Evolutionary conservation across 2,797 vertebrate species (phyloP).

Genomic region (Coluber constrictor): DNA sequence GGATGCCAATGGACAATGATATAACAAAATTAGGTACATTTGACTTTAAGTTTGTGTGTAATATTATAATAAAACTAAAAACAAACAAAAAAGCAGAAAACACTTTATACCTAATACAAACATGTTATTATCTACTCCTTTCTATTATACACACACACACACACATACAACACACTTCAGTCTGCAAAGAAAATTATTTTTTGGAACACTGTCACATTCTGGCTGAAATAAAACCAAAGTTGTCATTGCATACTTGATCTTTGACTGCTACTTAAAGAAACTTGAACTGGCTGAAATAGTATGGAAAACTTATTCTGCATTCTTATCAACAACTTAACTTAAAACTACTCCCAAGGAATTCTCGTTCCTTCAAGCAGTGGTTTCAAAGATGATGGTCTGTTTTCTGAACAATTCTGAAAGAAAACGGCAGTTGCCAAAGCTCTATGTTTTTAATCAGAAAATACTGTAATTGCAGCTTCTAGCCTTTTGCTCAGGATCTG

Average conservation of each 20-base stretch:
- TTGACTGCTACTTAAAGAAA: background rate
- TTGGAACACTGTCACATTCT: background rate
- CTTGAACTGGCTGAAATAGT: background rate
- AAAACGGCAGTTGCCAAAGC: background rate
- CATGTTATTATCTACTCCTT: background rate
- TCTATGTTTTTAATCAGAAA: background rate
- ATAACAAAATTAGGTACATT: background rate
- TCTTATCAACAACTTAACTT: background rate
- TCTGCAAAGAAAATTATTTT: background rate
- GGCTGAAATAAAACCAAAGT: background rate
- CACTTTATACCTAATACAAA: background rate
- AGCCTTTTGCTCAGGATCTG: background rate
- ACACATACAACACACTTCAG: no score
- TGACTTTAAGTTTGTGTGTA: background rate
- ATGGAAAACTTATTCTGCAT: background rate
- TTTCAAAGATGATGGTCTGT: background rate
- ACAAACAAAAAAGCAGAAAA: background rate
- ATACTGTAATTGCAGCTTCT: background rate
- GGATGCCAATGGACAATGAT: background rate
- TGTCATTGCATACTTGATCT: background rate
- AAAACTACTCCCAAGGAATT: background rate
- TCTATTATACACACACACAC: background rate
- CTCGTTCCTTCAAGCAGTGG: background rate
- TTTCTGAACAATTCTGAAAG: background rate
- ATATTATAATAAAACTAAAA: background rate